phyloP scores from a whole-genome alignment of 1,140 invertebrate genomes.

The Pteromalus puparum region DNA sequence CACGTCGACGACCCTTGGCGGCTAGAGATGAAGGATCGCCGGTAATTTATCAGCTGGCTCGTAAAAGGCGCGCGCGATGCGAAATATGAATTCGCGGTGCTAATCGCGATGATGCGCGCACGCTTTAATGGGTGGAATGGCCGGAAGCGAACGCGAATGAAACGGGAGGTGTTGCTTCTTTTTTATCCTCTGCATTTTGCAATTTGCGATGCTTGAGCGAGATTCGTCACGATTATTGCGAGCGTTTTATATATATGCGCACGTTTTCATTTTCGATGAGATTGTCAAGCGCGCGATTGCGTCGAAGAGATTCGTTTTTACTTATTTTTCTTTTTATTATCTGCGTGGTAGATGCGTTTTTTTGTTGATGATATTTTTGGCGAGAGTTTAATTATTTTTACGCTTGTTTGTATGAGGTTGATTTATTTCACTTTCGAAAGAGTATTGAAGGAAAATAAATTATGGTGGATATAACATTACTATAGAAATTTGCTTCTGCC shows the following conservation, averaged over 20 bases:
- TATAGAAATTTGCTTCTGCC: too few species aligned
- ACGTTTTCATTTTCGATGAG: neutral
- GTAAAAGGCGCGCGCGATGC: constrained; percentile 37
- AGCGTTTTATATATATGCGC: neutral
- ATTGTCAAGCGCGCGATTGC: neutral
- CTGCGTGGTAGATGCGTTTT: too few species aligned
- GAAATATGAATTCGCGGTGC: constrained; percentile 20
- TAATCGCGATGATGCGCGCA: constrained; percentile 58
- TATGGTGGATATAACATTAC: neutral
- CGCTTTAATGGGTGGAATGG: constrained; percentile 53
- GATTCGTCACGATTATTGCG: neutral
- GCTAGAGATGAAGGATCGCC: neutral
- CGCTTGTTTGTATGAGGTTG: too few species aligned
- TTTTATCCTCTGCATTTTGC: neutral
- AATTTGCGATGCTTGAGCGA: neutral
- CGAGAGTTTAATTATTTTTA: too few species aligned
- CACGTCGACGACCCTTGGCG: neutral
- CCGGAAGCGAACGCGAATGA: constrained; percentile 29
- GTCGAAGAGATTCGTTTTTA: neutral
- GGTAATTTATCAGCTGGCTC: neutral
- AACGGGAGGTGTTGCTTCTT: neutral
- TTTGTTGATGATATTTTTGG: too few species aligned
- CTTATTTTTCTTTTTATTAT: neutral
- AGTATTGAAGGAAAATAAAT: neutral
- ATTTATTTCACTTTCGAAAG: neutral